Evolutionary conservation across 2,888 invertebrate species (phyloP).

Genomic region (Stegophylla sp.): DNA sequence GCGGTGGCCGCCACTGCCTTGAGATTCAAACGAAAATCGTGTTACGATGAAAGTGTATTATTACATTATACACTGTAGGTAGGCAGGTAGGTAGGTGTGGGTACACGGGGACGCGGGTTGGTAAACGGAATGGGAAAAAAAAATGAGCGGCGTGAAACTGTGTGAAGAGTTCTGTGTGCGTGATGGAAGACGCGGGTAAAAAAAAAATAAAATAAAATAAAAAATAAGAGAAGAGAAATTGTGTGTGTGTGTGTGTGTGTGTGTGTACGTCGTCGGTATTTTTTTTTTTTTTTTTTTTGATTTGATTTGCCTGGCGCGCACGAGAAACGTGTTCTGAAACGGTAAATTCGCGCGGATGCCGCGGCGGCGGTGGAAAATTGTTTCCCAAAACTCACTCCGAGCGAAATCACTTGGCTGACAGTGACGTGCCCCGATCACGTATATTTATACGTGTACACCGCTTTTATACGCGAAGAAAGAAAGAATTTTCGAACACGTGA

Average conservation of each 20-base stretch:
- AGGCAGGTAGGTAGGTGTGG: too few species aligned
- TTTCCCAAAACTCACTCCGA: slow-evolving; percentile 47
- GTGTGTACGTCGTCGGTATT: slow-evolving; percentile 22
- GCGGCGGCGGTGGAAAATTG: slow-evolving; percentile 52
- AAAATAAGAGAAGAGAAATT: too few species aligned
- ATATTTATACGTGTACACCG: background rate
- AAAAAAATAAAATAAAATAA: too few species aligned
- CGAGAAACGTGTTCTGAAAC: slow-evolving; percentile 47
- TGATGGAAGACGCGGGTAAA: too few species aligned
- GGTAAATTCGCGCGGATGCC: slow-evolving; percentile 33
- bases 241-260: too few species aligned
- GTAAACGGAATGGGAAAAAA: slow-evolving; percentile 37
- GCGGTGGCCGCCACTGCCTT: background rate
- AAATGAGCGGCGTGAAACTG: background rate
- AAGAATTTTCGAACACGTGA: slow-evolving; percentile 5
- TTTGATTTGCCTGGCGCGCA: slow-evolving; percentile 52
- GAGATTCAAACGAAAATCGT: slow-evolving; percentile 14
- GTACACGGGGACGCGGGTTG: background rate
- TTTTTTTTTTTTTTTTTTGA: too few species aligned
- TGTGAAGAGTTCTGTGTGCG: background rate
- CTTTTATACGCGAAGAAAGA: background rate
- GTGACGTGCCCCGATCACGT: slow-evolving; percentile 37
- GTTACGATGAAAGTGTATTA: background rate
- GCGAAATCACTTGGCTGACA: slow-evolving; percentile 53
- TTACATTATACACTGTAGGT: too few species aligned